A percentile compares a stretch with the other conserved stretches of the same genome.
phyloP scores from a whole-genome alignment of 2,113 vertebrate genomes.

The Rhinolophus sinicus region DNA sequence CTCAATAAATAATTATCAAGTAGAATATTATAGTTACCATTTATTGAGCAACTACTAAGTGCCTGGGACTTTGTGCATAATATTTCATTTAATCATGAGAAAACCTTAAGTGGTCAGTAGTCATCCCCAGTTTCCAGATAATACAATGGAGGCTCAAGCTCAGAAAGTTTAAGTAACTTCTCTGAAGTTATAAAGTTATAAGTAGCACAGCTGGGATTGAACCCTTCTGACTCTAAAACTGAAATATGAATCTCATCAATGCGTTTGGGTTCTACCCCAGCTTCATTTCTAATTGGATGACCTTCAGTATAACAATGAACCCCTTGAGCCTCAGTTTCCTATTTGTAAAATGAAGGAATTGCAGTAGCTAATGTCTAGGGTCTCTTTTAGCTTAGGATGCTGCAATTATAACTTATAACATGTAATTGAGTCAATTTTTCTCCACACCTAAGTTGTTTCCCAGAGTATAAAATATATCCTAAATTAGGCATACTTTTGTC shows the following conservation, averaged over 20 bases:
- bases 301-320: not conserved
- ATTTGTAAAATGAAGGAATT: not conserved
- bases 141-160: not conserved
- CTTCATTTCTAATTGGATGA: conserved; percentile 42
- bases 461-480: not conserved
- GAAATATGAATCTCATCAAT: not conserved
- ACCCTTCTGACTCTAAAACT: not conserved
- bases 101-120: not conserved
- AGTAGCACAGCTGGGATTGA: not conserved
- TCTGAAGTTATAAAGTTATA: not conserved
- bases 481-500: conserved; percentile 27
- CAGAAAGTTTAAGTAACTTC: not conserved
- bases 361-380: not conserved
- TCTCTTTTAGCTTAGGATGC: not conserved
- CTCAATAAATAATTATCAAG: not conserved
- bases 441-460: not conserved
- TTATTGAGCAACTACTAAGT: conserved; percentile 6
- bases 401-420: not conserved
- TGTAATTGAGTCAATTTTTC: not conserved
- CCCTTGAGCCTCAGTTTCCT: not conserved
- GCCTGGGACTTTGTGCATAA: not conserved
- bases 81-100: conserved; percentile 34
- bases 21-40: not conserved
- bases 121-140: conserved; percentile 16
- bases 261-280: not conserved